These are phyloP conservation scores for Nothobranchius furzeri DNA, from an alignment of 2,113 vertebrate species.

Conservation along the genomic window DNA sequence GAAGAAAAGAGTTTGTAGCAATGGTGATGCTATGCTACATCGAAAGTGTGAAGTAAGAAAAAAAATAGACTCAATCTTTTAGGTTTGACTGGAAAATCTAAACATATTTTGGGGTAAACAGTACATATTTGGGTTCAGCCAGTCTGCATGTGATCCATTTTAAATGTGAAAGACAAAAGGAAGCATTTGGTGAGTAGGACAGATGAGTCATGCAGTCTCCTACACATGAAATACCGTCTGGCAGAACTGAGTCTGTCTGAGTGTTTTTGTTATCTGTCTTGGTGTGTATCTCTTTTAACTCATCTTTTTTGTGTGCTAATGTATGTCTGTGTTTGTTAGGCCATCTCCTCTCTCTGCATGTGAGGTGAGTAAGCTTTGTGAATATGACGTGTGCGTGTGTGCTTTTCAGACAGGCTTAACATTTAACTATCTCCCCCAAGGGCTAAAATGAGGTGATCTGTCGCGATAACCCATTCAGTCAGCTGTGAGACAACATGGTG, in stretches of 20 bases:
- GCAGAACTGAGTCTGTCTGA: constrained; percentile 27
- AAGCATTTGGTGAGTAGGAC: constrained; percentile 39
- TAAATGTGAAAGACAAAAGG: constrained; percentile 45
- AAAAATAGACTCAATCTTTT: not conserved
- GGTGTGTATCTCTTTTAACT: constrained; percentile 5
- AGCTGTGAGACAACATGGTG: constrained; percentile 57
- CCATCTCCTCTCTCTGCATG: constrained; percentile 2
- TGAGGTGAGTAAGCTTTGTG: constrained; percentile 20
- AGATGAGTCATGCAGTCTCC: constrained; percentile 53
- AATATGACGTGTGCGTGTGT: constrained; percentile 4
- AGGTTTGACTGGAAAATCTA: not conserved
- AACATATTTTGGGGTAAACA: not conserved
- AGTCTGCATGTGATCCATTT: constrained; percentile 15
- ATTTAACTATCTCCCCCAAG: constrained; percentile 64
- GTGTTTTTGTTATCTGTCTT: constrained; percentile 15
- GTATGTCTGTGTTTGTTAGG: not conserved
- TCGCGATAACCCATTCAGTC: constrained; percentile 59
- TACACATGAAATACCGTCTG: constrained; percentile 44
- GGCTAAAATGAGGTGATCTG: constrained; percentile 68
- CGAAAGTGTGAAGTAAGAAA: not conserved
- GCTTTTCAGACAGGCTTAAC: constrained; percentile 35
- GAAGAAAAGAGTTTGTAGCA: not conserved
- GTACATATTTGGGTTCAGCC: not conserved
- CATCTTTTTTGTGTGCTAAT: not conserved
- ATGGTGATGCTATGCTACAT: not conserved